Evolutionary conservation across 2,113 vertebrate genomes (phyloP).

Genomic region (Nibea coibor): DNA sequence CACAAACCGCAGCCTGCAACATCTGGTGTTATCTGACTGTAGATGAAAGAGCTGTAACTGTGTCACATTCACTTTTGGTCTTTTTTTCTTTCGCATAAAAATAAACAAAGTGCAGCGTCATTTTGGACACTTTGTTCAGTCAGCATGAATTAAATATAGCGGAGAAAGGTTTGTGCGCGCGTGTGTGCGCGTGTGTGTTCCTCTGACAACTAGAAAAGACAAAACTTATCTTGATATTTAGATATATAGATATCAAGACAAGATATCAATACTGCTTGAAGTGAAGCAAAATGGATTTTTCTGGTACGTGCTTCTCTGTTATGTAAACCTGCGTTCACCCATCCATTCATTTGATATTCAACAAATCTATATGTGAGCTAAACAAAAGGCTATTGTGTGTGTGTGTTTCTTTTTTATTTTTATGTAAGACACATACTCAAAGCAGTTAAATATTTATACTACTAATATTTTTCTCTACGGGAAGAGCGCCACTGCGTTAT

Average conservation of each 20-base stretch:
- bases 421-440: not conserved
- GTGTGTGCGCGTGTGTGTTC: slow-evolving; percentile 10
- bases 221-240: slow-evolving; percentile 28
- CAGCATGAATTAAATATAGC: slow-evolving; percentile 56
- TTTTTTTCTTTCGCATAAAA: slow-evolving; percentile 34
- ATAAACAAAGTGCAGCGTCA: slow-evolving; percentile 32
- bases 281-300: slow-evolving; percentile 23
- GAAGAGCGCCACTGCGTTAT: slow-evolving; percentile 6
- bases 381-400: slow-evolving; percentile 9
- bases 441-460: slow-evolving; percentile 30
- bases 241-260: slow-evolving; percentile 23
- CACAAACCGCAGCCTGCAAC: slow-evolving; percentile 19
- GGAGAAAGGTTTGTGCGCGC: slow-evolving; percentile 10
- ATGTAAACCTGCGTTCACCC: slow-evolving; percentile 31
- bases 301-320: slow-evolving; percentile 20
- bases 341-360: slow-evolving; percentile 9
- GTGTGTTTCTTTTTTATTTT: not conserved
- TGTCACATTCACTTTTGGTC: slow-evolving; percentile 39
- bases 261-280: slow-evolving; percentile 13
- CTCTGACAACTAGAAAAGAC: slow-evolving; percentile 42
- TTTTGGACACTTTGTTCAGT: slow-evolving; percentile 54
- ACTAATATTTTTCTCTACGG: not conserved
- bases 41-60: slow-evolving; percentile 41
- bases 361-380: slow-evolving; percentile 16
- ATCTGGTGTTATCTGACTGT: slow-evolving; percentile 25